Conservation (phyloP, 2,888 invertebrate genomes). For the Epirrhoe alternata region DNA sequence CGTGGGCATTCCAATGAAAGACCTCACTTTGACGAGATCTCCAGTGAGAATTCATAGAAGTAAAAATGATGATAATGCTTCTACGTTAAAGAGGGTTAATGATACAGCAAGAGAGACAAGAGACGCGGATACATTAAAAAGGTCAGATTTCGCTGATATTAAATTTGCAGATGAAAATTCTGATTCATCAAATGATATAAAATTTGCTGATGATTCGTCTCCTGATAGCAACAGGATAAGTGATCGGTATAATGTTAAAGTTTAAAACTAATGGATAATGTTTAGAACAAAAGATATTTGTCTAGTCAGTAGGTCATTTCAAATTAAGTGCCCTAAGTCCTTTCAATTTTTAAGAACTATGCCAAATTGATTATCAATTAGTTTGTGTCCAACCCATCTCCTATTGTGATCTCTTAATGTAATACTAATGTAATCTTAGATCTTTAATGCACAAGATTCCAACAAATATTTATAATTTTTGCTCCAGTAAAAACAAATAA, state of each 20-base stretch:
- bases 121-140: conserved; percentile 79
- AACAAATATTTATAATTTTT: background rate
- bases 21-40: conserved; percentile 70
- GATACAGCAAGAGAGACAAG: conserved; percentile 88
- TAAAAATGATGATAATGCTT: conserved; percentile 65
- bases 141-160: conserved; percentile 87
- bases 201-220: conserved; percentile 79
- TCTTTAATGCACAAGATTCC: conserved; percentile 6
- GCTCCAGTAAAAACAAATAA: background rate
- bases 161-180: conserved; percentile 90
- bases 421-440: background rate
- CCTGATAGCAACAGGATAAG: conserved; percentile 76
- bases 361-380: conserved; percentile 26
- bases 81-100: conserved; percentile 87
- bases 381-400: conserved; percentile 6
- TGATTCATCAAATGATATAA: conserved; percentile 81
- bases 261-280: conserved; percentile 48
- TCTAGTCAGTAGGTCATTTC: conserved; percentile 31
- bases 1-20: conserved; percentile 74
- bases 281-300: conserved; percentile 33
- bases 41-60: conserved; percentile 72
- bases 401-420: conserved; percentile 16
- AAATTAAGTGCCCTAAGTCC: conserved; percentile 27
- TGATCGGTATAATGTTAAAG: conserved; percentile 73
- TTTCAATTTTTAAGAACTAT: conserved; percentile 3